Base-by-base conservation (phyloP, 2,888 invertebrate species). In the Noctua pronuba region DNA sequence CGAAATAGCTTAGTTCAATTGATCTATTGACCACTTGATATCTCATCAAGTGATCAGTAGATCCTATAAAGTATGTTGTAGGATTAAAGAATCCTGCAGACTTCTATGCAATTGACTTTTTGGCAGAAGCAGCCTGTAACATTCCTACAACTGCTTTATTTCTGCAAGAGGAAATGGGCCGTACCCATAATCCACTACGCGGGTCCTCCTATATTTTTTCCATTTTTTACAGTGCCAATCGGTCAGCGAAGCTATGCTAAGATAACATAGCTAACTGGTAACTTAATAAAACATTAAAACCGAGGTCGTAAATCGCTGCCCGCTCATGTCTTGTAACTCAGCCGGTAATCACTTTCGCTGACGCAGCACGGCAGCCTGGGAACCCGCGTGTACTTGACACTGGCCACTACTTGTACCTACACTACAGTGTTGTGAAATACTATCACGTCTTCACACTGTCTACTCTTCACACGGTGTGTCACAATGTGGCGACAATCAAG, bases 331-430 rank as follows among this genome's bases (percentile, higher is more conserved):
- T 65, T 55, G 21, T 13, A 21, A 4, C 38, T 5, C 2, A 11
- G 3, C 46, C 41, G 11, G n/a, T 31, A 21, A 55, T 67, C 60
- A 69, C 79, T 83, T 83, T 73, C 79, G 87, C 84, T 86, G 84
- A 84, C 41, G 62, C 79, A 67, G 84, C 79, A n/a, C 60, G 64
- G 58, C 64, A 60, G 78, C 70, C n/a, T 69, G 83, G 83, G 83
- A 82, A 28, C 65, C 64, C 38, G 60, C 65, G n/a, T 44, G 64
- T 41, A 62, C 74, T 71, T 73, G 75, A 75, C 84, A 86, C 69
- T 66, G 86, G 69, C 62, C 60, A 58, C 67, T 21, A 64, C 70
- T n/a, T 35, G 41, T 21, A 38, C n/a, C 46, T 16, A 18, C 52
- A 64, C n/a, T 3, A 18, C 62, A 18, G 18, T 28, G 64, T 86